Evolutionary conservation across 2,113 vertebrate species (phyloP).

Genomic region (Edolisoma coerulescens): DNA sequence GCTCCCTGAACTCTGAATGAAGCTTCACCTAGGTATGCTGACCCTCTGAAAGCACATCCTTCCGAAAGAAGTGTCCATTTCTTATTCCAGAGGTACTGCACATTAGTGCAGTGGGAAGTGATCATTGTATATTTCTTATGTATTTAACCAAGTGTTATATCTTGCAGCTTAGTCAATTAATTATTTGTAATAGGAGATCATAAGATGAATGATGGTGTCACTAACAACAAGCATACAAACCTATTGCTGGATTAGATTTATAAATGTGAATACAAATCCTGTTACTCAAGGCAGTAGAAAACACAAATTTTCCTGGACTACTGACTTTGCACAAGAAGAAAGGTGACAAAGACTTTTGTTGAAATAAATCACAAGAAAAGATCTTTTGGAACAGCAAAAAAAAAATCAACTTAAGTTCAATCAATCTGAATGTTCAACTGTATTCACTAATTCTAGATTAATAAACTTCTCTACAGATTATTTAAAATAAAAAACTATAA

Average conservation of each 20-base stretch:
- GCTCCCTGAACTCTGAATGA: neutral
- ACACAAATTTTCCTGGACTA: neutral
- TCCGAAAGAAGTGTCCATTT: neutral
- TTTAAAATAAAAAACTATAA: neutral
- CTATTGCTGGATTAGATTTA: neutral
- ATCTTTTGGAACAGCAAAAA: neutral
- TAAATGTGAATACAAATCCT: neutral
- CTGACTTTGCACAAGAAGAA: neutral
- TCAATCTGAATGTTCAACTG: neutral
- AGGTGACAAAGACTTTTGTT: neutral
- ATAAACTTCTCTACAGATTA: neutral
- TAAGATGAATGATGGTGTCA: neutral
- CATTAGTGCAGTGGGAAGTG: neutral
- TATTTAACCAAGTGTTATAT: neutral
- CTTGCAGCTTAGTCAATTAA: neutral
- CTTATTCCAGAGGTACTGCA: neutral
- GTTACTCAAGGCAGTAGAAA: neutral
- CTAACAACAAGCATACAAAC: neutral
- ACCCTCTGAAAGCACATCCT: neutral
- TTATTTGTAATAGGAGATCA: neutral
- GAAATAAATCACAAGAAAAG: neutral
- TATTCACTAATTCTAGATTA: neutral
- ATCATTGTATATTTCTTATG: accelerated
- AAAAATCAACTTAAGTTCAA: neutral
- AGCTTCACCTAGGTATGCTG: neutral